Evolutionary conservation across 1,140 invertebrate genomes (phyloP).

Genomic region (Drosophila watanabei): DNA sequence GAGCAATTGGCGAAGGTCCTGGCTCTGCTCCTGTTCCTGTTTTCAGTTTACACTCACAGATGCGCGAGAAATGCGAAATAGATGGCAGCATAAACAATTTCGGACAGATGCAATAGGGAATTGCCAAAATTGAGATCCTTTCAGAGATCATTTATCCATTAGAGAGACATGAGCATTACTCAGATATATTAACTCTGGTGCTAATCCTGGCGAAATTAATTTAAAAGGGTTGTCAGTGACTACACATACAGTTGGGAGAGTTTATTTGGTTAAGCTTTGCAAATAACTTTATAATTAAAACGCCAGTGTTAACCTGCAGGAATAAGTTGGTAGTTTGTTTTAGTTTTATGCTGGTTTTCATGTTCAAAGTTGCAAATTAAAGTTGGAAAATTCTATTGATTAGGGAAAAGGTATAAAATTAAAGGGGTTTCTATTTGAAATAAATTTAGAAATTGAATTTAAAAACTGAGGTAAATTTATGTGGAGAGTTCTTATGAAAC

Average conservation of each 20-base stretch:
- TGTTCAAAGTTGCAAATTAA: not conserved
- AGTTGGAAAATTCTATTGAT: not conserved
- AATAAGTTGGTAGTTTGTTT: not conserved
- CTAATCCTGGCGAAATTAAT: not conserved
- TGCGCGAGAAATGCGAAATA: conserved; percentile 47
- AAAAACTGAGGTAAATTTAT: not conserved
- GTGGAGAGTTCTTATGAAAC: not conserved
- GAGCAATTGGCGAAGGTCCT: conserved; percentile 62
- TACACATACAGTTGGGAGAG: not conserved
- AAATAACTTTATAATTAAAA: conserved; percentile 17
- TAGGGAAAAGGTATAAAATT: not conserved
- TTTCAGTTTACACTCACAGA: conserved; percentile 14
- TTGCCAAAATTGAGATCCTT: conserved; percentile 42
- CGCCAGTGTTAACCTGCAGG: not conserved
- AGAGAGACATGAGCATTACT: not conserved
- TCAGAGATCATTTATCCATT: conserved; percentile 24
- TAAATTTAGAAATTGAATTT: too few relatives aligned
- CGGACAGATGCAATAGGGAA: conserved; percentile 23
- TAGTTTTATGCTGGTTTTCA: not conserved
- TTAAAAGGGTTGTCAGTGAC: not conserved
- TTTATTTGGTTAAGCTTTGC: conserved; percentile 15
- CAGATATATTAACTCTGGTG: not conserved
- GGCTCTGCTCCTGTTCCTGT: conserved; percentile 9
- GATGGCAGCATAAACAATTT: conserved; percentile 49
- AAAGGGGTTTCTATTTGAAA: too few relatives aligned